Base-by-base conservation (phyloP, 2,113 vertebrate species). In the Vanacampus margaritifer region DNA sequence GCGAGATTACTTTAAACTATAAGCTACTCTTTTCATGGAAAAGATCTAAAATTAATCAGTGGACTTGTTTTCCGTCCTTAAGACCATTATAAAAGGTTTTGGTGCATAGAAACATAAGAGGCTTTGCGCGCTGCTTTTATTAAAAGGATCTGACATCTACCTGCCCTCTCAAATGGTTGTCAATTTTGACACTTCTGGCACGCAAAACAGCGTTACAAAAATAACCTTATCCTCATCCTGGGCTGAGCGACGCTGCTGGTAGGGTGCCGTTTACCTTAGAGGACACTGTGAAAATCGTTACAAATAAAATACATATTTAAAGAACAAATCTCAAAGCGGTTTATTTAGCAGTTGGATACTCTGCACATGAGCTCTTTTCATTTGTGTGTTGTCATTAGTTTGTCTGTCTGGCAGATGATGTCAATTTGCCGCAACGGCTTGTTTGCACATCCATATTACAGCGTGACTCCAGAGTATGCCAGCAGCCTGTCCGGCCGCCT, bases 21-120 rank as follows among this genome's bases (percentile, higher is more conserved):
- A 92, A 91, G 89, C 89, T 89, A 89, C 81, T 85, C 73, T 85
- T 87, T 91, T 88, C 86, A 86, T 68, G 72, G 85, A 88, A 85
- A 81, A 89, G 81, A 81, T 87, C 88, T 89, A 71, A 88, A 90
- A 89, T 88, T 89, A 92, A 92, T 92, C 90, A 89, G 82, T 26
- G 36, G 37, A 61, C 80, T 84, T 86, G 87, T 88, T 78, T 75
- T 86, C 81, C 69, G 65, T 69, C 83, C 85, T 84, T 89, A 90
- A 87, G 79, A 82, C 79, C 71, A 60, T 59, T 69, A 86, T 91
- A 89, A 90, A 88, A 82, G 86, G 86, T 84, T 89, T 89, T 72
- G 79, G 56, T 71, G 79, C 70, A 65, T 10, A 57, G 77, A 80
- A 71, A 71, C 73, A 70, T 91, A 91, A 92, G 90, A 92, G 88